phyloP scores from a whole-genome alignment of 1,140 invertebrate species.

The Sipha flava region DNA sequence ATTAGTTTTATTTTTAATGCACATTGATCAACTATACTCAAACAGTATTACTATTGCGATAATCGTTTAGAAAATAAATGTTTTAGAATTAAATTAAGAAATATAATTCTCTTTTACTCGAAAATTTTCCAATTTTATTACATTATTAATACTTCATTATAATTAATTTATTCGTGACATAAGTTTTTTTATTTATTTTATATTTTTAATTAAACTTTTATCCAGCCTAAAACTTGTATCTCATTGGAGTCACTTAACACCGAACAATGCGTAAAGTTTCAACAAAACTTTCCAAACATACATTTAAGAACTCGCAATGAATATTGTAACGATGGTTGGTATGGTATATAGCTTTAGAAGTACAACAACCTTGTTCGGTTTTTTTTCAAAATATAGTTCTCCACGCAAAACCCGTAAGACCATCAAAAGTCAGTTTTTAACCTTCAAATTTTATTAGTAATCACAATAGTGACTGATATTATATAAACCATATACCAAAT shows the following conservation, averaged over 20 bases:
- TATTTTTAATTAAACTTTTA: constrained; percentile 11
- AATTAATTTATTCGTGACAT: background rate
- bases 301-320: background rate
- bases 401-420: too few relatives aligned
- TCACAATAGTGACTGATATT: too few relatives aligned
- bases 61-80: too few relatives aligned
- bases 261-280: background rate
- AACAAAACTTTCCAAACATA: background rate
- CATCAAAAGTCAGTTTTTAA: too few relatives aligned
- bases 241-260: background rate
- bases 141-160: background rate
- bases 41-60: too few relatives aligned
- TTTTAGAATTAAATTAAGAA: background rate
- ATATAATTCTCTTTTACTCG: background rate
- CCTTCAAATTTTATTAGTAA: too few relatives aligned
- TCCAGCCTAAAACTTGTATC: background rate
- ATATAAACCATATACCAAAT: too few relatives aligned
- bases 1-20: too few relatives aligned
- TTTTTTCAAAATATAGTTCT: too few relatives aligned
- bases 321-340: background rate
- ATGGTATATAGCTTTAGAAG: background rate
- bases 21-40: too few relatives aligned
- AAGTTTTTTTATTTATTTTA: background rate
- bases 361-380: too few relatives aligned
- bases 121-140: background rate